These are phyloP conservation scores for Hemaris fuciformis DNA, from an alignment of 2,888 invertebrate species.

Conservation along the genomic window DNA sequence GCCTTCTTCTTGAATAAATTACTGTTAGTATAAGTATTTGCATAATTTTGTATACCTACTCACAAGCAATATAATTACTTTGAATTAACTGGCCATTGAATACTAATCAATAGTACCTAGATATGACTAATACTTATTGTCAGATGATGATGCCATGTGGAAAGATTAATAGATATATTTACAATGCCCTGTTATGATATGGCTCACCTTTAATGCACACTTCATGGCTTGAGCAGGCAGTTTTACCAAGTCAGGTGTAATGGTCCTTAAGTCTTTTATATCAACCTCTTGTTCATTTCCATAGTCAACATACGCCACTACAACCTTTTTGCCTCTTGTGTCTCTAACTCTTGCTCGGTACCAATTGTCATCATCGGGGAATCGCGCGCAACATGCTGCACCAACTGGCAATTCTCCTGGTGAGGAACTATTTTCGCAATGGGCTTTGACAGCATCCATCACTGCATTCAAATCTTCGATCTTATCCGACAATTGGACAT, in stretches of 20 bases:
- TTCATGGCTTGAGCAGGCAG: slow-evolving; percentile 88
- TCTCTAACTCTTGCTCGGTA: slow-evolving; percentile 91
- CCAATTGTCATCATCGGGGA: slow-evolving; percentile 91
- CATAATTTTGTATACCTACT: too few species aligned
- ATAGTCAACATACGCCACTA: slow-evolving; percentile 95
- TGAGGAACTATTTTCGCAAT: slow-evolving; percentile 77
- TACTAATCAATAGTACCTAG: background rate
- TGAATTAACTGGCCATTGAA: background rate
- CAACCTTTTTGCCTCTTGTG: slow-evolving; percentile 79
- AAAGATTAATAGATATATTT: background rate
- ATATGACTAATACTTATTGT: background rate
- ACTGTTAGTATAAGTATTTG: too few species aligned
- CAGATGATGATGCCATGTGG: background rate
- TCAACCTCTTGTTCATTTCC: slow-evolving; percentile 94
- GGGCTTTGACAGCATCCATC: slow-evolving; percentile 84
- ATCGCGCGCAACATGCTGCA: slow-evolving; percentile 89
- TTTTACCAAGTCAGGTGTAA: slow-evolving; percentile 83
- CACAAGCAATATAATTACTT: background rate
- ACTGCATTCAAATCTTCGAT: slow-evolving; percentile 83
- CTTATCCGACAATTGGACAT: slow-evolving; percentile 85
- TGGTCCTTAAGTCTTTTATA: slow-evolving; percentile 81
- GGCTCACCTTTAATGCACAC: slow-evolving; percentile 85
- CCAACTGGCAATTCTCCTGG: slow-evolving; percentile 79
- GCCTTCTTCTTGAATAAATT: too few species aligned
- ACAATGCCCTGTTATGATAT: background rate